Evolutionary conservation across 2,797 vertebrate genomes (phyloP).

Genomic region (Acanthopagrus latus): DNA sequence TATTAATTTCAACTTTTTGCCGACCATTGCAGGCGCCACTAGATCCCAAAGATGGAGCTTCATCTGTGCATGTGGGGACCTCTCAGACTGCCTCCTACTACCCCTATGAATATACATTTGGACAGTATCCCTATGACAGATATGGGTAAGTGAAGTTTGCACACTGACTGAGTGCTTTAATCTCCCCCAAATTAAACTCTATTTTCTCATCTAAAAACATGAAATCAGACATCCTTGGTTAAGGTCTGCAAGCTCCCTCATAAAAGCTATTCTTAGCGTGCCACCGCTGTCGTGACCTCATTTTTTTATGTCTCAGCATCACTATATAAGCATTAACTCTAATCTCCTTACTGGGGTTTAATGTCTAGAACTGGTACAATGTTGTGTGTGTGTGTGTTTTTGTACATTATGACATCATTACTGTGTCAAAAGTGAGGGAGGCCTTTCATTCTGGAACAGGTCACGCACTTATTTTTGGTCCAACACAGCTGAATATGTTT

Average conservation of each 20-base stretch:
- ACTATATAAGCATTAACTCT: slow-evolving; percentile 2
- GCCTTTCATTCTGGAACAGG: background rate
- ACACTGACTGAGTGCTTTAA: background rate
- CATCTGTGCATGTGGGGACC: slow-evolving; percentile 88
- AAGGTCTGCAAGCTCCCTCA: background rate
- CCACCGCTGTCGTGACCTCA: slow-evolving; percentile 12
- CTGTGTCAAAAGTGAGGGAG: background rate
- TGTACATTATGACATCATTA: background rate
- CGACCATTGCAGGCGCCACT: slow-evolving; percentile 88
- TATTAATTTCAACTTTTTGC: slow-evolving; percentile 9
- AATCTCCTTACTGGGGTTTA: slow-evolving; percentile 11
- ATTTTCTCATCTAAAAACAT: background rate
- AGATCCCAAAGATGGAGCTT: slow-evolving; percentile 89
- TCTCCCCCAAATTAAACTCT: background rate
- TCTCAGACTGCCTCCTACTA: slow-evolving; percentile 90
- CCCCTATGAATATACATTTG: slow-evolving; percentile 92
- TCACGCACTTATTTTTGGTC: background rate
- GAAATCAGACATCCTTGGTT: background rate
- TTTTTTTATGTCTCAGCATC: slow-evolving; percentile 17
- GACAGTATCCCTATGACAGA: slow-evolving; percentile 95
- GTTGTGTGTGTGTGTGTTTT: background rate
- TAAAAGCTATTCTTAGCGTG: background rate
- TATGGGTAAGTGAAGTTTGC: slow-evolving; percentile 82
- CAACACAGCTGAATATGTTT: background rate
- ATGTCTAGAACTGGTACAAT: background rate